Base-by-base conservation (phyloP, 2,888 invertebrate genomes). In the Pterobdella sp. region DNA sequence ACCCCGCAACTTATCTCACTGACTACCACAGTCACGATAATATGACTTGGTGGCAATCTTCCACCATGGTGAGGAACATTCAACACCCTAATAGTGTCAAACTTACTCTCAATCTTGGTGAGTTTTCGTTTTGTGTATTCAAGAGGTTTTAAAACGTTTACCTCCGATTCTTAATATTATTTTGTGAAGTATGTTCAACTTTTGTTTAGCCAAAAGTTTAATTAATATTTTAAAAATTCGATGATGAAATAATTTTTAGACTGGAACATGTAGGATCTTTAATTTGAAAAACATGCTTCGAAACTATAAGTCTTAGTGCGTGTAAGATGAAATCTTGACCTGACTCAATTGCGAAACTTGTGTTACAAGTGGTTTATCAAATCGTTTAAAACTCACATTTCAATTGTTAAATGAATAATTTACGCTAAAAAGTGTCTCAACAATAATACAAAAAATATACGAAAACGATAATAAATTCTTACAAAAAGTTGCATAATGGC, bases 11-110 rank as follows among this genome's bases (percentile, higher is more conserved):
- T 72, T 92, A 88, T 84, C 87, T 97, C 78, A 97, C 96, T 1
- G 97, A 98, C 84, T 87, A 91, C 80, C 92, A 95, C 82, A 92
- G 91, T 82, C 89, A 90, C 52, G 79, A 80, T 52, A 80, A 81
- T 72, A 78, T 79, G 77, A 83, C 83, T 0, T 84, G 83, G 83
- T 84, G 84, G 84, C 84, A 84, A 77, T 80, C 80, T 72, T 94
- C 96, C 83, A 97, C 98, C 1, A 95, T 98, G 93, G 34, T 74
- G 68, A 94, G 97, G 81, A 91, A 90, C 36, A 90, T 95, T 72
- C 92, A 94, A 82, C 91, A 90, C 82, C 94, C 94, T 0, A 90
- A 89, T 80, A 90, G 90, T 84, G 95, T 98, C 79, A 96, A 96
- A 84, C 86, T 98, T 76, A 95, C 94, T 0, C 86, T 96, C 37